Evolutionary conservation across 2,113 vertebrate genomes (phyloP).

Genomic region (Hipposideros armiger): DNA sequence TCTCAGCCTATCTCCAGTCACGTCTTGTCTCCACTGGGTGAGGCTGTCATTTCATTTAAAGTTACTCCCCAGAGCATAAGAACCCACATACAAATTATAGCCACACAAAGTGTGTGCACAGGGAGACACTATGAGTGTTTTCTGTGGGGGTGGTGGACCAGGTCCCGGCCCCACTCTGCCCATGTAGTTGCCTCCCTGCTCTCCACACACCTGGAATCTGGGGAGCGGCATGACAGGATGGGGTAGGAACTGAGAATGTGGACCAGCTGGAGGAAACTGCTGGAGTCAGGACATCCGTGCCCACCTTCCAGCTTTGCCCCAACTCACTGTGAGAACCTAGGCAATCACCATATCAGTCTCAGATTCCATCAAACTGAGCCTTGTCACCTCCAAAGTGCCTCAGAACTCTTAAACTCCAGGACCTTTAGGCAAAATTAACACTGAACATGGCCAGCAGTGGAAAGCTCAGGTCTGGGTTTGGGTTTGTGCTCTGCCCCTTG

Average conservation of each 20-base stretch:
- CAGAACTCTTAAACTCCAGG: background rate
- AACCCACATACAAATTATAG: background rate
- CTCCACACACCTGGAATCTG: background rate
- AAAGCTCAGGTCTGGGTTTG: background rate
- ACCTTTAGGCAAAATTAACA: background rate
- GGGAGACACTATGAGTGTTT: background rate
- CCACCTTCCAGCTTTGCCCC: background rate
- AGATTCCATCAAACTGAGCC: background rate
- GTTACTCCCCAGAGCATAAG: background rate
- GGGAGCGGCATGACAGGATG: too few relatives aligned
- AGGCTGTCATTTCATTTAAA: background rate
- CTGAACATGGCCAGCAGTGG: background rate
- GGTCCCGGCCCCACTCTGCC: background rate
- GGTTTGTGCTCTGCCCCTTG: background rate
- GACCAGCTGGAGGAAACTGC: background rate
- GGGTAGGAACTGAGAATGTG: background rate
- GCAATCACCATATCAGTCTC: background rate
- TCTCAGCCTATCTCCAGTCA: background rate
- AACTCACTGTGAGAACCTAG: too few relatives aligned
- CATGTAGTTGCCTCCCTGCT: background rate
- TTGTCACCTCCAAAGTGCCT: background rate
- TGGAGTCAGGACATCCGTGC: accelerated
- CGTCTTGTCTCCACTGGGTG: background rate
- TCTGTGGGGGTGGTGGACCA: background rate
- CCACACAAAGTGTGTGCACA: background rate